Evolutionary conservation across 2,797 vertebrate genomes (phyloP).

Genomic region (Danionella dracula): DNA sequence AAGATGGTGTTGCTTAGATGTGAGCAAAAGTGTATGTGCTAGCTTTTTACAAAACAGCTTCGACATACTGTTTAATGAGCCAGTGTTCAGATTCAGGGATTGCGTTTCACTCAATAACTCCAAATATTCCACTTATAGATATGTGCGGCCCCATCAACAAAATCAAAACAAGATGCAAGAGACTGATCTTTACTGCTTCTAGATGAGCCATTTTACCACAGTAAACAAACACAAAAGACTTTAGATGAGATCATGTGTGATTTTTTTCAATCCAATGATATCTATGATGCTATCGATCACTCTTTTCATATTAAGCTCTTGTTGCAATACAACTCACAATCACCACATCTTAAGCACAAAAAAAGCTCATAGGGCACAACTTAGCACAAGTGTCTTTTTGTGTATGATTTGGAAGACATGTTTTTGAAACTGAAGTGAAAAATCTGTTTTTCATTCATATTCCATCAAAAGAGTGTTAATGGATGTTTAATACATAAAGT

Average conservation of each 20-base stretch:
- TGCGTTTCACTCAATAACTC: neutral
- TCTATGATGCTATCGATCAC: neutral
- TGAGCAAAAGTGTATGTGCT: no score
- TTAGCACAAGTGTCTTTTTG: slow-evolving; percentile 29
- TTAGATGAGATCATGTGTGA: neutral
- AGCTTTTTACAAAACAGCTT: no score
- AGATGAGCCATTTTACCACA: neutral
- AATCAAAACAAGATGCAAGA: slow-evolving; percentile 13
- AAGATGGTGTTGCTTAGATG: no score
- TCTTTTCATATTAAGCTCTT: neutral
- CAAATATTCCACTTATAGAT: neutral
- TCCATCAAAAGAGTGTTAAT: neutral
- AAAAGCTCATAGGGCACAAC: neutral
- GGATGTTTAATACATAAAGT: neutral
- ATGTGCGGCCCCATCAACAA: neutral
- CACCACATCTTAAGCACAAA: no score
- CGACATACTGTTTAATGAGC: no score
- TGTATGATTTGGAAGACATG: slow-evolving; percentile 18
- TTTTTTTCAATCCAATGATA: neutral
- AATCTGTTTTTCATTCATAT: slow-evolving; percentile 16
- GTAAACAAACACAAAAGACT: neutral
- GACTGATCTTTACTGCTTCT: neutral
- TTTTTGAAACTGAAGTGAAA: neutral
- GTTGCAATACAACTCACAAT: neutral
- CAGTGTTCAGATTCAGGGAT: no score